These are phyloP conservation scores for Leptarthrus brevirostris DNA, from an alignment of 2,888 invertebrate species.

Conservation along the genomic window DNA sequence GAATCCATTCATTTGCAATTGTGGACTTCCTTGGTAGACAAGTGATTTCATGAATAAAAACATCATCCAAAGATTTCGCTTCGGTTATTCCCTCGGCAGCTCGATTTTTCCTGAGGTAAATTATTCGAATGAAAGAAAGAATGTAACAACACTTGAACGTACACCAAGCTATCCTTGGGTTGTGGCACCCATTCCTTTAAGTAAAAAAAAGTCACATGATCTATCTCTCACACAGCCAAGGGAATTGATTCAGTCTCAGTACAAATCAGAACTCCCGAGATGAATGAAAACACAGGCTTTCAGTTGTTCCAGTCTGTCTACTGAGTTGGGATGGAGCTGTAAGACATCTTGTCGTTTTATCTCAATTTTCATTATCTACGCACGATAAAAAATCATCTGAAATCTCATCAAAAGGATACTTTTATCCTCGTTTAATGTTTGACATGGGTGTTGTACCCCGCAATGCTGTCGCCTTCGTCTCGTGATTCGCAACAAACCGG, in stretches of 20 bases:
- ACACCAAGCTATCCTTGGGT: background rate
- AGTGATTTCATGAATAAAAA: constrained; percentile 10
- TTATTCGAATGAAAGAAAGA: background rate
- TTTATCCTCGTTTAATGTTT: constrained; percentile 35
- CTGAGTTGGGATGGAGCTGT: background rate
- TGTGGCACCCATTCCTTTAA: background rate
- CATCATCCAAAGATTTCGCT: background rate
- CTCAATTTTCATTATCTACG: constrained; percentile 42
- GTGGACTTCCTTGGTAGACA: background rate
- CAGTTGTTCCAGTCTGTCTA: background rate
- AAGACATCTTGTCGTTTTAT: constrained; percentile 19
- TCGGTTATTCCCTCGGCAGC: background rate
- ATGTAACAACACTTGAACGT: background rate
- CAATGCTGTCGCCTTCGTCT: background rate
- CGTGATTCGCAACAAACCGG: constrained; percentile 1
- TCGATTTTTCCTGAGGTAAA: background rate
- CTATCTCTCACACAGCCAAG: no score
- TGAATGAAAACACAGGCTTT: background rate
- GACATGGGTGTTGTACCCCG: constrained; percentile 18
- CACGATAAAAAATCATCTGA: constrained; percentile 35
- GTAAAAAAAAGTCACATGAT: no score
- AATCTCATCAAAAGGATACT: constrained; percentile 21
- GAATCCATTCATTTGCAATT: constrained; percentile 1
- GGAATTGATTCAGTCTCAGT: background rate
- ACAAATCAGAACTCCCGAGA: background rate